Evolutionary conservation across 2,113 vertebrate species (phyloP), one percentile per base, ranked within the genome.

Genomic region (Echinops telfairi): DNA sequence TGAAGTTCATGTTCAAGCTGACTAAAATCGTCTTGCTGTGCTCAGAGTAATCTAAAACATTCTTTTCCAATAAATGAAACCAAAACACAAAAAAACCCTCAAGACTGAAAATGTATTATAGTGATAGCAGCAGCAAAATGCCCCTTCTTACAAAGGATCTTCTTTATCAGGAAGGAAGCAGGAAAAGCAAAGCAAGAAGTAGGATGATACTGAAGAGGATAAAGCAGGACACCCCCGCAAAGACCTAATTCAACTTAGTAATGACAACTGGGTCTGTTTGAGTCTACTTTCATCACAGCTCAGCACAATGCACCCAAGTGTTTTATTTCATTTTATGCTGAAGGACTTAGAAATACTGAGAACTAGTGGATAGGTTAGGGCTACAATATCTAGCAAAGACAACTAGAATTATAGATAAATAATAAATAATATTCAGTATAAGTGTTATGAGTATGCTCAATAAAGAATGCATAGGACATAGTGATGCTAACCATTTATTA

Each of bases 231-330:
- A 38, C 6, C 33, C 33, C 12, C 17, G 64, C 4, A 33, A 36
- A 89, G 27, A n/a, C 10, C 47, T 86, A 33, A 60, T 83, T 22
- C 82, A 40, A 86, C 22, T 89, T 90, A 83, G 70, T 83, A 64
- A 62, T n/a, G 2, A 3, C 36, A 81, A 78, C 58, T 79, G 25
- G 2, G 83, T 94, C 14, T 85, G 17, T 83, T 62, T 81, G 22
- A 66, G 64, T 83, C 70, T 15, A 25, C 36, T 70, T 78, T 64
- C 6, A 33, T 88, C 43, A 76, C 19, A 36, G 31, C 19, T 31
- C 60, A 78, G 9, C n/a, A 78, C 6, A 31, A 19, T 43, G 1
- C 53, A 12, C 15, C 20, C 6, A 40, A 14, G 29, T 68, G 3
- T 73, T 81, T 68, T 53, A 53, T 53, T 53, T 53, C 47, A 53